phyloP scores from a whole-genome alignment of 2,113 vertebrate genomes.

The Rhizomys pruinosus region DNA sequence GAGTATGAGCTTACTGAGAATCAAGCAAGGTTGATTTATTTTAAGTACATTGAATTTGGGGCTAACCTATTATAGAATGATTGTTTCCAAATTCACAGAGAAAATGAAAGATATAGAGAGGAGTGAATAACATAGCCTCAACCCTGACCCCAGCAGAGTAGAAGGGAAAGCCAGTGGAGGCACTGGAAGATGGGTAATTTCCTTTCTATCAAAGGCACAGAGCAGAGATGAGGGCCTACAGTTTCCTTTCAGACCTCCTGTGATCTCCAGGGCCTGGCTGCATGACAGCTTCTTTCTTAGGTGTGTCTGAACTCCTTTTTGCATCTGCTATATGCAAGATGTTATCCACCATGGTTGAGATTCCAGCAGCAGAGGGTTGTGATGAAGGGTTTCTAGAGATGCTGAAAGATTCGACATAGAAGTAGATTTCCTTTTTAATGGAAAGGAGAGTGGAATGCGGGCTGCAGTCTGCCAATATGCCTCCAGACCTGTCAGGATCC shows the following conservation, averaged over 20 bases:
- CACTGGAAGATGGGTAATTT: no score
- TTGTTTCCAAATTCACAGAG: not conserved
- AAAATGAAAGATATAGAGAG: not conserved
- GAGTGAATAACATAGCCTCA: not conserved
- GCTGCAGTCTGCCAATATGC: not conserved
- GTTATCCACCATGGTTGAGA: not conserved
- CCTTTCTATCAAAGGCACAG: not conserved
- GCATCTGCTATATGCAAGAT: not conserved
- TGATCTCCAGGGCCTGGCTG: not conserved
- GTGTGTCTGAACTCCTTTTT: not conserved
- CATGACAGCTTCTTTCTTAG: not conserved
- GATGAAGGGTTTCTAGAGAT: not conserved
- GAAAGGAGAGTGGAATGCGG: not conserved
- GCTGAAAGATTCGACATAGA: not conserved
- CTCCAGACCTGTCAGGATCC: not conserved
- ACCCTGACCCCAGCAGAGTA: not conserved
- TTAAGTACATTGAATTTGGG: not conserved
- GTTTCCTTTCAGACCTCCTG: not conserved
- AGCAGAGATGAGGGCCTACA: not conserved
- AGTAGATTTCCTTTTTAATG: not conserved
- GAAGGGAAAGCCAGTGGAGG: rapidly evolving
- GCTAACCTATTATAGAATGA: not conserved
- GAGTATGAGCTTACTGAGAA: not conserved
- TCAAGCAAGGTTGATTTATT: not conserved
- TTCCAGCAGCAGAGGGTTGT: not conserved